phyloP scores from a whole-genome alignment of 2,888 invertebrate species.

The Agrochola macilenta region DNA sequence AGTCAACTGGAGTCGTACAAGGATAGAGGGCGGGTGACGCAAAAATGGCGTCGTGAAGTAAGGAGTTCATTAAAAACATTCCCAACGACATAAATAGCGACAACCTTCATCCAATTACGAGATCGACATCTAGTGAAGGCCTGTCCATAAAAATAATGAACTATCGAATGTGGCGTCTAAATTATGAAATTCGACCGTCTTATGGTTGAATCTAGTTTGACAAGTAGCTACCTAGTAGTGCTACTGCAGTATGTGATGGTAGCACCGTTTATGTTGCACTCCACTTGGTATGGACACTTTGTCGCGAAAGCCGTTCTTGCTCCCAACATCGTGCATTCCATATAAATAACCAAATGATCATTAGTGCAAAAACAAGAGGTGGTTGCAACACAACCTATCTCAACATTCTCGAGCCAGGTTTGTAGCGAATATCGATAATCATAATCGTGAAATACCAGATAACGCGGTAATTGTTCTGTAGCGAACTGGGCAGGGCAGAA shows the following conservation, averaged over 20 bases:
- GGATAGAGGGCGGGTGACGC: slow-evolving; percentile 9
- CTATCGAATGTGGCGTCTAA: slow-evolving; percentile 63
- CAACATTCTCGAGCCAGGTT: slow-evolving; percentile 64
- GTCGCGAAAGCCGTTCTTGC: slow-evolving; percentile 86
- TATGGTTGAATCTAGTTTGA: slow-evolving; percentile 79
- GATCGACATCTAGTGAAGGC: slow-evolving; percentile 56
- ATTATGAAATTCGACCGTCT: slow-evolving; percentile 71
- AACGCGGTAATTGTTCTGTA: slow-evolving; percentile 48
- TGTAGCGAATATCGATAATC: slow-evolving; percentile 56
- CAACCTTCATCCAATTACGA: slow-evolving; percentile 56
- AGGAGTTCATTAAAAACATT: slow-evolving; percentile 40
- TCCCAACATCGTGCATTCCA: slow-evolving; percentile 75
- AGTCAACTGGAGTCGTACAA: slow-evolving; percentile 15
- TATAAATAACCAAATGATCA: slow-evolving; percentile 78
- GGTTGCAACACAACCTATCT: slow-evolving; percentile 72
- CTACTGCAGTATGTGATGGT: slow-evolving; percentile 22
- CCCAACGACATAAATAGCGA: slow-evolving; percentile 36
- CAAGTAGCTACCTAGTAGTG: slow-evolving; percentile 56
- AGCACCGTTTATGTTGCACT: slow-evolving; percentile 72
- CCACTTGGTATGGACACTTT: slow-evolving; percentile 72
- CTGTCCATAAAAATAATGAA: slow-evolving; percentile 58
- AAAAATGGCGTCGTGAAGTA: slow-evolving; percentile 16
- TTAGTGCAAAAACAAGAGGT: slow-evolving; percentile 82
- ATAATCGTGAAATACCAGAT: slow-evolving; percentile 67
- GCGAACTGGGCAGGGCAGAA: slow-evolving; percentile 55